Evolutionary conservation across 1,140 invertebrate species (phyloP).

Genomic region (Drosophila simulans): DNA sequence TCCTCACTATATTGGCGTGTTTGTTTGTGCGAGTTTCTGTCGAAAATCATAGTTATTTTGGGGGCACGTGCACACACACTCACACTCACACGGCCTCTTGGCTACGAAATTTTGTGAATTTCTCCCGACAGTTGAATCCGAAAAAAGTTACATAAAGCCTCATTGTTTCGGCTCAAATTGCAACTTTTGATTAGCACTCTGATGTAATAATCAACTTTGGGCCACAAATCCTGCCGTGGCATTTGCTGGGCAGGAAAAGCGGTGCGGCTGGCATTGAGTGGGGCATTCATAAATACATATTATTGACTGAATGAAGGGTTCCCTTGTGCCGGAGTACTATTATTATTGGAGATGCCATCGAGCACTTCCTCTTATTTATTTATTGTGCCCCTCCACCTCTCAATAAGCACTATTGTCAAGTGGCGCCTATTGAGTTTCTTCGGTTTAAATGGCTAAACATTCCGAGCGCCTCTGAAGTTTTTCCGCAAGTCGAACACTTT

Average conservation of each 20-base stretch:
- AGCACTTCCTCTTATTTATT: conserved; percentile 67
- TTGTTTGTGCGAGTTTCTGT: conserved; percentile 16
- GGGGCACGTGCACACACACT: conserved; percentile 50
- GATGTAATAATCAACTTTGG: conserved; percentile 65
- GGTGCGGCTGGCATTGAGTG: conserved; percentile 4
- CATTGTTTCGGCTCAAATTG: conserved; percentile 60
- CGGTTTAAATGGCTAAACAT: conserved; percentile 53
- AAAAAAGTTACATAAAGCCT: conserved; percentile 53
- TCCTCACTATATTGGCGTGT: conserved; percentile 9
- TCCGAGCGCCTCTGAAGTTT: conserved; percentile 19
- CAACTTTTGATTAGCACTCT: conserved; percentile 74
- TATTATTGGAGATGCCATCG: conserved; percentile 56
- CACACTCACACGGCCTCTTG: conserved; percentile 7
- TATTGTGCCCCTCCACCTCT: conserved; percentile 49
- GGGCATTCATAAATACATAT: conserved; percentile 44
- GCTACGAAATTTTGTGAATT: conserved; percentile 58
- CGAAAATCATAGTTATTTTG: conserved; percentile 74
- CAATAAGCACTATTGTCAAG: conserved; percentile 40
- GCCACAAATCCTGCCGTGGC: conserved; percentile 19
- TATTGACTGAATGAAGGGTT: conserved; percentile 68
- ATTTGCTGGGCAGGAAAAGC: neutral
- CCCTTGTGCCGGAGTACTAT: conserved; percentile 43
- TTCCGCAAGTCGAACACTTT: conserved; percentile 10
- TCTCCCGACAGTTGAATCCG: conserved; percentile 49
- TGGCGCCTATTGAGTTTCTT: conserved; percentile 24